Evolutionary conservation across 2,797 vertebrate species (phyloP), one percentile per base, ranked within the genome.

Genomic region (Austrolebias charrua): DNA sequence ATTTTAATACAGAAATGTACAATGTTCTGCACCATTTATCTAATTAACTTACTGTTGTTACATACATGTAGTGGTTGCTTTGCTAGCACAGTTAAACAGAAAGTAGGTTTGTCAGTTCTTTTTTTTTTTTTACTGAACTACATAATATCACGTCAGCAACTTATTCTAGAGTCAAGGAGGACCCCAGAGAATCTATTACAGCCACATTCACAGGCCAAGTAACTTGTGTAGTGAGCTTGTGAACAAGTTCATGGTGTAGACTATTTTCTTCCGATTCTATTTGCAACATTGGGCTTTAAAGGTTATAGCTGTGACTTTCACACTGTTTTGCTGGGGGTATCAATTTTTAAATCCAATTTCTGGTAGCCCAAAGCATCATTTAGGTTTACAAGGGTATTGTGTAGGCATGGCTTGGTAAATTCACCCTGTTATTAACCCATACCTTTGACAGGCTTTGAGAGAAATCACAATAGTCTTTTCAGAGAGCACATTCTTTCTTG

Each of bases 291-390:
- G 62, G 55, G 52, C 28, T 63, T 75, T 61, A 48, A 33, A 61
- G 69, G 73, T 77, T 77, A 60, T 42, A 61, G 42, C 14, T 51
- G 10, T 78, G 79, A 86, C 86, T 83, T 86, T 88, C 74, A 80
- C 62, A 62, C 40, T 13, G 46, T 73, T 81, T 66, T 67, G 75
- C 73, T 16, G 19, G 33, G 69, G 67, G 38, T 67, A 82, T 86
- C 61, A 76, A 75, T 86, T 81, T 80, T 82, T 73, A 81, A 86
- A 86, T 87, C 82, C 78, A 84, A 86, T 87, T 75, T 82, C 59
- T 78, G 46, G 16, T 71, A n/a, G 35, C 38, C 59, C 51, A 63
- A 67, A 66, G 69, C 55, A 68, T 76, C 79, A 84, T 82, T 79
- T 73, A 18, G 65, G 49, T 58, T 20, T 60, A 66, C 57, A 68